Percentiles rank a stretch among this genome's conserved stretches.
Evolutionary conservation across 2,888 invertebrate species (phyloP).

Genomic region (Congeria kusceri): DNA sequence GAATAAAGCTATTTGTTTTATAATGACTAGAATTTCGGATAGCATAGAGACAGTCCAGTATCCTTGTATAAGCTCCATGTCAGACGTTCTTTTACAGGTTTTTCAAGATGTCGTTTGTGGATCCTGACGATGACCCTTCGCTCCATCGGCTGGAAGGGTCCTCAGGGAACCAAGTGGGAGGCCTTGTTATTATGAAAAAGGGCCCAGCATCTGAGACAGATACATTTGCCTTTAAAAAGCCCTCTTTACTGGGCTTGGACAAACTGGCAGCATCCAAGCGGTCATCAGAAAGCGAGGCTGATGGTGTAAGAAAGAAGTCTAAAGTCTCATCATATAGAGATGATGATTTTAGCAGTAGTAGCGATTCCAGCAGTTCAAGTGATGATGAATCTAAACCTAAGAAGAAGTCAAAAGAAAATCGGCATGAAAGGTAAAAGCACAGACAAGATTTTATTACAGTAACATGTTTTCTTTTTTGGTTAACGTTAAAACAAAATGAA

Average conservation of each 20-base stretch:
- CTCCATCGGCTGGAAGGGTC: slow-evolving; percentile 84
- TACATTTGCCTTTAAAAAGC: slow-evolving; percentile 75
- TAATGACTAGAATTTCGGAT: no score
- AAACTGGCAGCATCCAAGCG: slow-evolving; percentile 84
- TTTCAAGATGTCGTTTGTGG: slow-evolving; percentile 34
- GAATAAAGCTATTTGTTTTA: no score
- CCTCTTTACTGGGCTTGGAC: slow-evolving; percentile 85
- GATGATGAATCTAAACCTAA: slow-evolving; percentile 38
- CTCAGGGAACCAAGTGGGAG: slow-evolving; percentile 80
- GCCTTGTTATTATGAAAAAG: slow-evolving; percentile 85
- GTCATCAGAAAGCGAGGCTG: slow-evolving; percentile 56
- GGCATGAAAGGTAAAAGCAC: slow-evolving; percentile 4
- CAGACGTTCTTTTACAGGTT: no score
- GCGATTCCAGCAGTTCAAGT: slow-evolving; percentile 56
- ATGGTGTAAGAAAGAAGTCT: slow-evolving; percentile 75
- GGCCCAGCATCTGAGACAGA: slow-evolving; percentile 64
- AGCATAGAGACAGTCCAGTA: no score
- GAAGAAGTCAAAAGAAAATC: slow-evolving; percentile 42
- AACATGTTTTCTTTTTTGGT: no score
- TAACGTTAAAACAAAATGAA: no score
- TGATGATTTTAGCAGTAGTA: slow-evolving; percentile 71
- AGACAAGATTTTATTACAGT: neutral
- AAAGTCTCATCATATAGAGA: slow-evolving; percentile 79
- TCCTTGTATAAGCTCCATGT: no score
- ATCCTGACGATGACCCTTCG: slow-evolving; percentile 75